Base-by-base conservation (phyloP, 2,888 invertebrate species). In the Rotaria sp. region DNA sequence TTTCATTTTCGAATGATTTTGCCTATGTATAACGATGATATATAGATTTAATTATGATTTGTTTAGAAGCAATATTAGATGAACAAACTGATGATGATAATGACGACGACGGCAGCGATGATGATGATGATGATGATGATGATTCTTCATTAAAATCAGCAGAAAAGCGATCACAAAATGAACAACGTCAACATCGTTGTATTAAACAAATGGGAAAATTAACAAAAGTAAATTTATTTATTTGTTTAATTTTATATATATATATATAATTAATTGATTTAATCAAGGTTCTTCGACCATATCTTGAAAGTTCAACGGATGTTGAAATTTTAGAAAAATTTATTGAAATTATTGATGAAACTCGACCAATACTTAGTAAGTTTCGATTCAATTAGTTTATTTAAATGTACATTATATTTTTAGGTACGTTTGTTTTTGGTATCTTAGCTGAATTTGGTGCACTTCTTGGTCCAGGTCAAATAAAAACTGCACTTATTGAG, bases 151-250 rank as follows among this genome's bases (percentile, higher is more conserved):
- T 21, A 11, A 35, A 13, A 21, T 35, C 35, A 38, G 38, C 67
- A 4, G 18, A 67, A 30, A 26, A 13, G 45, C 45, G 80, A 24
- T n/a, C 11, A 45, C 15, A 80, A 41, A 45, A 80, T 80, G 26
- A 80, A 26, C 80, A 80, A 80, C 26, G 15, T 80, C 45, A 80
- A 80, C 80, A 45, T 80, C 80, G 80, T 26, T 41, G 45, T 80
- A 80, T 80, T n/a, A 41, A 45, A 80, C 80, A 80, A 80, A 80
- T 80, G 41, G 80, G 80, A 80, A 80, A 80, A n/a, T 80, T 80
- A 45, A n/a, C 80, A 7, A 80, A 80, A 80, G 80, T 80, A 80
- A 80, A 26, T 41, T 8, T 26, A 35, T 21, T 26, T 0, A 59
- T 26, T 59, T 30, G 5, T 15, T 13, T 30, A 15, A 11, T 2